A percentile compares a stretch with the other conserved stretches of the same genome.
Conservation (phyloP, 2,888 invertebrate genomes). For the Cataglyphis cursor region DNA sequence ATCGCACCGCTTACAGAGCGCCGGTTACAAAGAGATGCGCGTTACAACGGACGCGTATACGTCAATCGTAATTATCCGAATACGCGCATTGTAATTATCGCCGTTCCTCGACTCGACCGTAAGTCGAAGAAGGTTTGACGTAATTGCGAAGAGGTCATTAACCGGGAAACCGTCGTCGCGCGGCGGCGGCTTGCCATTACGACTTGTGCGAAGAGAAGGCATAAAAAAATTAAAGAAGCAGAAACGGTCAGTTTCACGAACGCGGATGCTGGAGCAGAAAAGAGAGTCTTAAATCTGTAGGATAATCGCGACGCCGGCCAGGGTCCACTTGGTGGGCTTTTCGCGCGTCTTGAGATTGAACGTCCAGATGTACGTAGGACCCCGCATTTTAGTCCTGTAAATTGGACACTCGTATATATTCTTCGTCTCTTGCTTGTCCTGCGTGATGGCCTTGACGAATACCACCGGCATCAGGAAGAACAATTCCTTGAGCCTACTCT, state of each 20-base stretch:
- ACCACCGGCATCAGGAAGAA: conserved; percentile 97
- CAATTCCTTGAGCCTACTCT: conserved; percentile 95
- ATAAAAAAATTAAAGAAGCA: neutral
- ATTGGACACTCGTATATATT: conserved; percentile 97
- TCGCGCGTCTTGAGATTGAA: conserved; percentile 97
- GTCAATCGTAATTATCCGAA: conserved; percentile 41
- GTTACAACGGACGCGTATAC: neutral
- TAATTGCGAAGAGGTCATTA: conserved; percentile 37
- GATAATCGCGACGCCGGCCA: conserved; percentile 96
- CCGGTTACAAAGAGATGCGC: conserved; percentile 24
- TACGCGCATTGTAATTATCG: conserved; percentile 39
- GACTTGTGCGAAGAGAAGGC: conserved; percentile 14
- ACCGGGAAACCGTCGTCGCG: conserved; percentile 23
- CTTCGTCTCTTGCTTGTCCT: conserved; percentile 95
- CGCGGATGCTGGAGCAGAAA: neutral
- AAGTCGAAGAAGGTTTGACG: neutral
- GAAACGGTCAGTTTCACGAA: neutral
- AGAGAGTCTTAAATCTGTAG: conserved; percentile 90
- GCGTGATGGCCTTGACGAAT: conserved; percentile 94
- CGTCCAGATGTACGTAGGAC: conserved; percentile 98
- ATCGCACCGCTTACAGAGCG: conserved; percentile 5
- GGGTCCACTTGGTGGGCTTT: conserved; percentile 96
- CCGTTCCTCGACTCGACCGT: neutral
- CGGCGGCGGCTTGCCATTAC: conserved; percentile 17
- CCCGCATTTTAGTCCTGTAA: conserved; percentile 95